Evolutionary conservation across 2,888 invertebrate genomes (phyloP), one percentile per base, ranked within the genome.

Genomic region (Agrochola litura): DNA sequence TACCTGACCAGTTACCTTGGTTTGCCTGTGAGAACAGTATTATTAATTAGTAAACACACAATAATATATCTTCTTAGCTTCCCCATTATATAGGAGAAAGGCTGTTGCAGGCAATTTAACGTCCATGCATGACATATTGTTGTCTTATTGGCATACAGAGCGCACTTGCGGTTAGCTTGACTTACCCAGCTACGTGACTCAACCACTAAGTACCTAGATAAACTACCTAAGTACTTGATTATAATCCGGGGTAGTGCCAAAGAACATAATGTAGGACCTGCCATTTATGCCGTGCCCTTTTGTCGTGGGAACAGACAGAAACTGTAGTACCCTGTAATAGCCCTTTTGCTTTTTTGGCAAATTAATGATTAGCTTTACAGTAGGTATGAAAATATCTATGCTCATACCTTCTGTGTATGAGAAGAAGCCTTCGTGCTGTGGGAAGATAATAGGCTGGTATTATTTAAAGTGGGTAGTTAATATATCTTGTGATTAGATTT

Each of bases 81-180:
- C 2, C 9, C 52, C 56, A 63, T 58, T 56, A 70, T 52, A 52
- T 49, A 56, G 22, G 14, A 65, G 5, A 25, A 69, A 61, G 61
- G 73, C 81, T 79, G 79, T 60, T 61, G 69, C 56, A 79, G 61
- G n/a, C 67, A 30, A 79, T 73, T 67, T 41, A 67, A 12, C 41
- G 52, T 63, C 65, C 16, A 70, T 69, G 4, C 41, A 66, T 79
- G 61, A 78, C 46, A 49, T 67, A 67, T 63, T 41, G 22, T 37
- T 49, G 30, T 73, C 73, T 67, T 82, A 73, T 79, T 83, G 84
- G 79, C 79, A 73, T 52, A 58, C 61, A 46, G 22, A 30, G 25
- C 65, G n/a, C 43, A 43, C 56, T 63, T 68, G 68, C 43, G 68
- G 83, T 9, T 10, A 43, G 22, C 37, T 37, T 37, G 67, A 58